Percentiles rank a stretch among this genome's conserved stretches.
Conservation (phyloP, 2,113 vertebrate genomes). For the Tenrec ecaudatus region DNA sequence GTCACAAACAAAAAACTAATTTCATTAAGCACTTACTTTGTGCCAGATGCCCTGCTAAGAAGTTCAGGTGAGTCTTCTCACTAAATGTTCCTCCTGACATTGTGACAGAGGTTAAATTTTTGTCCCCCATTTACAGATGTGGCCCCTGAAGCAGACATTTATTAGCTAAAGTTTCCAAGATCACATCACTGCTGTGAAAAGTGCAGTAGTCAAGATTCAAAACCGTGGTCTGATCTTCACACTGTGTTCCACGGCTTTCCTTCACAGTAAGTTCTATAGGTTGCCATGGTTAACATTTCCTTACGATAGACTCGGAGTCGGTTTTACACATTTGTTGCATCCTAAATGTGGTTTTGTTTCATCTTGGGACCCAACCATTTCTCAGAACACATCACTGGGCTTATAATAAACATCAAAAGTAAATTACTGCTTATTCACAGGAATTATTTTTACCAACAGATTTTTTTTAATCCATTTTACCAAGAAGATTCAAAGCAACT, state of each 20-base stretch:
- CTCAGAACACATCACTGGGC: constrained; percentile 15
- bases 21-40: neutral
- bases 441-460: constrained; percentile 18
- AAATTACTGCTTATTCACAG: constrained; percentile 29
- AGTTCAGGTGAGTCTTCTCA: neutral
- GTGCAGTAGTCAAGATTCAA: neutral
- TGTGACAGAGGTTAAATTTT: neutral
- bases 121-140: neutral
- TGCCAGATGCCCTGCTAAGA: neutral
- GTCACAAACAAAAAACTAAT: neutral
- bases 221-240: neutral
- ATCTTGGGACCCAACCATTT: constrained; percentile 46
- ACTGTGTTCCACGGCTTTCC: neutral
- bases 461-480: neutral
- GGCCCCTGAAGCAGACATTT: neutral
- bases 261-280: neutral
- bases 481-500: neutral
- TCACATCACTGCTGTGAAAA: neutral
- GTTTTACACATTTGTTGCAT: constrained; percentile 14
- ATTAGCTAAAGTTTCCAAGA: constrained; percentile 34
- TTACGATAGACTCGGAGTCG: neutral
- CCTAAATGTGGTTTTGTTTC: constrained; percentile 1
- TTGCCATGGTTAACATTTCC: neutral
- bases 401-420: constrained; percentile 44
- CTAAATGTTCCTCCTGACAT: neutral